Conservation (phyloP, 2,797 vertebrate species). For the Danio jaintianensis region DNA sequence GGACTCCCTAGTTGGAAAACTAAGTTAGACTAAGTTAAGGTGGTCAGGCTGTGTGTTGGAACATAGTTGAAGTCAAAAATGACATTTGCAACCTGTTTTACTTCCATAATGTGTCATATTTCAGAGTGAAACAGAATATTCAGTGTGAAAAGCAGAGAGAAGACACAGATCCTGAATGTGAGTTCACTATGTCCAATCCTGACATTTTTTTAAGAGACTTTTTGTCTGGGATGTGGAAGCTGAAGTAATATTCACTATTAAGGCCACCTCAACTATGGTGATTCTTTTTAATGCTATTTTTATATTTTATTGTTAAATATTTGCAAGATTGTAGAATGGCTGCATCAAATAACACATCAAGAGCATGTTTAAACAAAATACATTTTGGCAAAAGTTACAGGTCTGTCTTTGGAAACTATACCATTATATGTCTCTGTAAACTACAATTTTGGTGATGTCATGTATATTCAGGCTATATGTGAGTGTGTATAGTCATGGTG, state of each 20-base stretch:
- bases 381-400: no score
- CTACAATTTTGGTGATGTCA: no score
- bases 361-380: no score
- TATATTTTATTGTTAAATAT: background rate
- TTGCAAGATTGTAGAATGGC: background rate
- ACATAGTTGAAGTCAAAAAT: constrained; percentile 27
- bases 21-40: constrained; percentile 25
- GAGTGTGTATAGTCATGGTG: no score
- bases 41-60: constrained; percentile 13
- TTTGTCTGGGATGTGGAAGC: background rate
- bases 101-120: constrained; percentile 15
- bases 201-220: constrained; percentile 2
- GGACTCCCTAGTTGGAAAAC: constrained; percentile 6
- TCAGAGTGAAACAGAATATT: constrained; percentile 13
- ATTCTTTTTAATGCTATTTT: background rate
- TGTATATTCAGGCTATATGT: no score
- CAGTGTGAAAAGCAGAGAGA: background rate
- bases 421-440: no score
- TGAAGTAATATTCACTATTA: background rate
- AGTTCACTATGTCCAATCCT: constrained; percentile 23
- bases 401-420: no score
- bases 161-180: background rate
- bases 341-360: background rate
- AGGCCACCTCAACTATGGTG: background rate
- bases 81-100: constrained; percentile 28